Evolutionary conservation across 2,113 vertebrate genomes (phyloP).

Genomic region (Phoxinus phoxinus): DNA sequence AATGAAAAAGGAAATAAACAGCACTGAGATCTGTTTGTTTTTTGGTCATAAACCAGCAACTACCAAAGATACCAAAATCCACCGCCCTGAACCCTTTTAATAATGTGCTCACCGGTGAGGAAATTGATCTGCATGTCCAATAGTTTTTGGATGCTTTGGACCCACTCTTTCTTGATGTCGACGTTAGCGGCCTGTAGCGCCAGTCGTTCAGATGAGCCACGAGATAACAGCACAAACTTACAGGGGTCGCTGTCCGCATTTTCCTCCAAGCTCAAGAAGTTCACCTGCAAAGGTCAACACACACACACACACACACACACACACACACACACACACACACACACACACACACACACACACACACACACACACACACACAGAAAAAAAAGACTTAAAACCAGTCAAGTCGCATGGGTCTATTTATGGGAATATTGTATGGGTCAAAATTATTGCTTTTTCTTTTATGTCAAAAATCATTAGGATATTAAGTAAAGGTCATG

Average conservation of each 20-base stretch:
- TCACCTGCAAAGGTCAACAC: conserved; percentile 82
- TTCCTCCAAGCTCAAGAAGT: conserved; percentile 90
- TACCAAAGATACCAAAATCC: neutral
- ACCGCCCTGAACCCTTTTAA: neutral
- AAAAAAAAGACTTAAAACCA: too few species aligned
- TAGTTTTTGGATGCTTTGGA: conserved; percentile 87
- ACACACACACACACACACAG: too few species aligned
- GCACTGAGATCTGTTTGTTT: neutral
- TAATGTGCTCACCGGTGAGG: conserved; percentile 82
- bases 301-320: too few species aligned
- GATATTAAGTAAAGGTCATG: too few species aligned
- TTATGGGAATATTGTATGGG: too few species aligned
- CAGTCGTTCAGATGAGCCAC: conserved; percentile 89
- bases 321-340: too few species aligned
- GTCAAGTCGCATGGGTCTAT: too few species aligned
- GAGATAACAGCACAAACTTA: conserved; percentile 90
- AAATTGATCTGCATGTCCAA: conserved; percentile 95
- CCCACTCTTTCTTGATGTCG: conserved; percentile 92
- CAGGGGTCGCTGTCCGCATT: conserved; percentile 90
- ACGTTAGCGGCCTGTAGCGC: conserved; percentile 92
- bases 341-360: too few species aligned
- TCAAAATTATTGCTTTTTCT: too few species aligned
- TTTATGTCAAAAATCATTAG: too few species aligned
- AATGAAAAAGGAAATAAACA: neutral
- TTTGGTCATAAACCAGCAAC: neutral